phyloP scores from a whole-genome alignment of 2,797 vertebrate species.

The Malacoraja senta region DNA sequence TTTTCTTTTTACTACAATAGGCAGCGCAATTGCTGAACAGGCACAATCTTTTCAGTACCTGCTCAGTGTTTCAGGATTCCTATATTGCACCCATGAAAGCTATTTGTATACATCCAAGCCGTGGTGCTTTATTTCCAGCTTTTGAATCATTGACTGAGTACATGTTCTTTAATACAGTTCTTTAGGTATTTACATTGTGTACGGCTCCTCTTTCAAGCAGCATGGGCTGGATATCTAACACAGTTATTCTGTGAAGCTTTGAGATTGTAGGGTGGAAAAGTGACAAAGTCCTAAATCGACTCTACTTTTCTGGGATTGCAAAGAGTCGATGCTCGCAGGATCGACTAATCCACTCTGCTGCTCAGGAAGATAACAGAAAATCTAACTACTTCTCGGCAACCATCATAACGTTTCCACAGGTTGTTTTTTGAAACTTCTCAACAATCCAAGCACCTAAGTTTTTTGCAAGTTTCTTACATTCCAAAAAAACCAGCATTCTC shows the following conservation, averaged over 20 bases:
- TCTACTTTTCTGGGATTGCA: background rate
- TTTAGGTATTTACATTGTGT: background rate
- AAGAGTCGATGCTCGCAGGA: background rate
- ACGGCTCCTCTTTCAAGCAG: background rate
- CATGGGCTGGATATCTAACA: background rate
- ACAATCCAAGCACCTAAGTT: background rate
- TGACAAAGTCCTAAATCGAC: background rate
- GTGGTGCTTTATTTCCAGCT: background rate
- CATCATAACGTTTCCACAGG: background rate
- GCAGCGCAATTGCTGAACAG: background rate
- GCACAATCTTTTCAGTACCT: background rate
- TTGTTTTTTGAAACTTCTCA: background rate
- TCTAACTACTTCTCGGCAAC: background rate
- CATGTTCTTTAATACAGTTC: background rate
- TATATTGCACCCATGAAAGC: background rate
- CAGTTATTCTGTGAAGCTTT: background rate
- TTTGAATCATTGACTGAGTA: background rate
- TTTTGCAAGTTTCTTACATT: background rate
- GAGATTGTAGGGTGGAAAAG: background rate
- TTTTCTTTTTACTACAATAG: background rate
- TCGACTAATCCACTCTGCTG: background rate
- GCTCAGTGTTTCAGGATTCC: background rate
- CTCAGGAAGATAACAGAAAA: background rate
- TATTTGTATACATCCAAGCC: background rate
- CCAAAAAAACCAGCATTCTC: background rate